A percentile compares a stretch with the other conserved stretches of the same genome.
These are phyloP conservation scores for Parnassius glacialis DNA, from an alignment of 2,888 invertebrate species.

Conservation along the genomic window DNA sequence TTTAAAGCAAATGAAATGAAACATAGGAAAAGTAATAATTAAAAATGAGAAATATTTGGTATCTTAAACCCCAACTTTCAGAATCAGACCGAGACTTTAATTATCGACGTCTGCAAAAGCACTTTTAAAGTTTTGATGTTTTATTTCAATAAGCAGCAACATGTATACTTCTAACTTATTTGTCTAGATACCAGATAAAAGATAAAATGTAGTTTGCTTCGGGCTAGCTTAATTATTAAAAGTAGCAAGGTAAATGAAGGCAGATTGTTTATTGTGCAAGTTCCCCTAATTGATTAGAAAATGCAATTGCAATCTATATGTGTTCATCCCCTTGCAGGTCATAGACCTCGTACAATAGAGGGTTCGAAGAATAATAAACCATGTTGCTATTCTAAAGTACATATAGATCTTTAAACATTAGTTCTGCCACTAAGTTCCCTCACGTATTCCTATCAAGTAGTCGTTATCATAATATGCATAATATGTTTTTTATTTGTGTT, in stretches of 20 bases:
- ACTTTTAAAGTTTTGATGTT: too few relatives aligned
- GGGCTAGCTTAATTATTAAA: constrained; percentile 24
- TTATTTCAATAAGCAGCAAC: not conserved
- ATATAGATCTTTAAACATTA: constrained; percentile 10
- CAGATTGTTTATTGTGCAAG: constrained; percentile 22
- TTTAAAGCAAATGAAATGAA: too few relatives aligned
- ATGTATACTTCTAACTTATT: not conserved
- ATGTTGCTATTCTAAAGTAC: not conserved
- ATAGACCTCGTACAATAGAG: constrained; percentile 21
- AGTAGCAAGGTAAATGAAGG: constrained; percentile 22
- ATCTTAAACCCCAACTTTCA: too few relatives aligned
- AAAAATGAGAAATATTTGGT: too few relatives aligned
- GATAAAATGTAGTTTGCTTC: constrained; percentile 10
- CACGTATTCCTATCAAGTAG: constrained; percentile 2
- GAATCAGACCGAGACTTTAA: too few relatives aligned
- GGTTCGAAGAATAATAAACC: constrained; percentile 22
- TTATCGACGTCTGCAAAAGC: too few relatives aligned
- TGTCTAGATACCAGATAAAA: not conserved
- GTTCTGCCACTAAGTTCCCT: constrained; percentile 7
- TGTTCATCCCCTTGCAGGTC: constrained; percentile 20
- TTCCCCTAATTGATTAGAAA: constrained; percentile 28
- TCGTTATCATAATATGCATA: constrained; percentile 8
- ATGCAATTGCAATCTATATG: constrained; percentile 27
- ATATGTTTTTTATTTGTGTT: constrained; percentile 6
- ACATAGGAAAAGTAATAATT: too few relatives aligned